These are phyloP conservation scores for Teleogryllus occipitalis DNA, from an alignment of 1,140 invertebrate genomes.

Conservation along the genomic window DNA sequence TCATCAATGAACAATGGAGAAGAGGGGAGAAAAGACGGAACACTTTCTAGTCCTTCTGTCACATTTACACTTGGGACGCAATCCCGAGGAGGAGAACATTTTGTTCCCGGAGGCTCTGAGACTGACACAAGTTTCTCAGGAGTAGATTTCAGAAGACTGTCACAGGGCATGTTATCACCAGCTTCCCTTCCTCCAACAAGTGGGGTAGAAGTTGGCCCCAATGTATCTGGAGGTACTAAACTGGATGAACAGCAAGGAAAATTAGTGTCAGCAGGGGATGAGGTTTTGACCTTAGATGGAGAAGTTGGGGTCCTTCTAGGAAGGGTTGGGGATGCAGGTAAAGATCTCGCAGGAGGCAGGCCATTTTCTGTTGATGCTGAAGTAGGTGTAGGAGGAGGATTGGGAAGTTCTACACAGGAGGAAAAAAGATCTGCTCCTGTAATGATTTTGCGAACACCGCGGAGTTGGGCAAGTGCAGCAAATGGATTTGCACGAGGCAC, in stretches of 20 bases:
- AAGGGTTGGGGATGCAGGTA: conserved; percentile 27
- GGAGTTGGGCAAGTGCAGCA: conserved; percentile 52
- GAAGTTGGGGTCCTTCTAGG: conserved; percentile 9
- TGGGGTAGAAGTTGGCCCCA: not conserved
- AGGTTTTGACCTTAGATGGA: not conserved
- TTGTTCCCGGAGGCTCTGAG: not conserved
- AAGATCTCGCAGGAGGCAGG: conserved; percentile 20
- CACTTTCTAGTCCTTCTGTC: not conserved
- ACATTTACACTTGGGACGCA: not conserved
- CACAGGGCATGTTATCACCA: not conserved
- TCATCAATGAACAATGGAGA: not conserved
- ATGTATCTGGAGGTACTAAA: not conserved
- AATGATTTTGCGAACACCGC: conserved; percentile 69
- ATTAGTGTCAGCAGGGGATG: not conserved
- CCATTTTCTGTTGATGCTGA: conserved; percentile 19
- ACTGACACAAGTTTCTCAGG: not conserved
- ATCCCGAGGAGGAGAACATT: not conserved
- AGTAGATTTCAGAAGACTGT: not conserved
- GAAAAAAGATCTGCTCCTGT: conserved; percentile 52
- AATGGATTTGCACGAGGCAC: conserved; percentile 56
- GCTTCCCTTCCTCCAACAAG: not conserved
- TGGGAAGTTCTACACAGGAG: conserved; percentile 64
- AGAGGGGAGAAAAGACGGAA: not conserved
- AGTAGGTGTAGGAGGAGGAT: conserved; percentile 34
- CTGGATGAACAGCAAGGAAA: not conserved